Base-by-base conservation (phyloP, 2,113 vertebrate species). In the Mola mola region DNA sequence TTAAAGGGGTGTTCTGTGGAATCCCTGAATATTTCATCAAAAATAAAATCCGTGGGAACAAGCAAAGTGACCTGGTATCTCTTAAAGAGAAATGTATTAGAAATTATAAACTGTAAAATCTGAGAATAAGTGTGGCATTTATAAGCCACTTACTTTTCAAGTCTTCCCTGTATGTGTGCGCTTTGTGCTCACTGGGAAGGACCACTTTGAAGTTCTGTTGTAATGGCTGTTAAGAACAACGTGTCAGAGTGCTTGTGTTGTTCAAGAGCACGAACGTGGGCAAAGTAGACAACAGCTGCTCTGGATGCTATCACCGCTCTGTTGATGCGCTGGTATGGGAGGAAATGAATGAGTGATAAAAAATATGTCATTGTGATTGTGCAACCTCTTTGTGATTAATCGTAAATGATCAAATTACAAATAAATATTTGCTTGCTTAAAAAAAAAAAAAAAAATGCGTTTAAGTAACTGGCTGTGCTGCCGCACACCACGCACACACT, bases 211-310 rank as follows among this genome's bases (percentile, higher is more conserved):
- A 82, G 59, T 92, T 93, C n/a, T 53, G 15, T 55, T 69, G 51
- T 51, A 62, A 62, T 29, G 56, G 50, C 17, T 93, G 88, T 74
- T 94, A 88, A 17, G 36, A 0, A 91, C 78, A 33, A 92, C 93
- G 77, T 38, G 94, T 92, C 44, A 90, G 76, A 6, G 79, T 86
- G 86, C 91, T 66, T 93, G 93, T 90, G 87, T 84, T 88, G 72
- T 89, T 86, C 67, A 84, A 93, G 81, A 93, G 93, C 70, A 82
- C 78, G 17, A 92, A 92, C 8, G 74, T 65, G 0, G 77, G 83
- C 13, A 91, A 46, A 21, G 4, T 7, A 20, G 65, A 64, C 13
- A 24, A 65, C 55, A 72, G 68, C 43, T 20, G 43, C 57, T 67
- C 43, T 47, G 26, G 1, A 22, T 29, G 44, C 21, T 9, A 17